Base-by-base conservation (phyloP, 2,797 vertebrate species). In the Pseudomugil tenellus region DNA sequence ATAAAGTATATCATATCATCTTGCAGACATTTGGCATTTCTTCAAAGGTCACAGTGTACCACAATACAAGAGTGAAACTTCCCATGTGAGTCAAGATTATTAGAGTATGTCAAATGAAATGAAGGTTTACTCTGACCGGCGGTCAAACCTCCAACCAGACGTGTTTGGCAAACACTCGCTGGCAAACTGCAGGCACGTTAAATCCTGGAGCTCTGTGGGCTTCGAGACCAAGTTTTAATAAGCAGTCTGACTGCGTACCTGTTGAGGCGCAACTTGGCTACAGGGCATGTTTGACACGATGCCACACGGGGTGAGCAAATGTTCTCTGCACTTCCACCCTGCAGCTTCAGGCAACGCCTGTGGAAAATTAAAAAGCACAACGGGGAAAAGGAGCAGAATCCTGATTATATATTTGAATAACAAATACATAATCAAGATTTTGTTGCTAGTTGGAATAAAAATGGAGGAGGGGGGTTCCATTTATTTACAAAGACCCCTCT, bases 171-270 rank as follows among this genome's bases (percentile, higher is more conserved):
- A 67, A 63, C 41, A 14, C 54, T 71, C 58, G 6, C 48, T 54
- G 12, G 54, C 43, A 7, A 55, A 58, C 78, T 67, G 53, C 41
- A 35, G 74, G 56, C 64, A 1, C 1, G 0, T 55, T 37, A 39
- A 26, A 21, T 55, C 73, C 59, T 1, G 53, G 39, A 54, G 70
- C 68, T 69, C 7, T 49, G 67, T 19, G 34, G 80, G 74, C 74
- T 74, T 0, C 0, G 2, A 75, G 88, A 81, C 79, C 75, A 6
- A 29, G 32, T 79, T 88, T 85, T 87, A 89, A 88, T 89, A 73
- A 81, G 81, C 72, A 79, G 63, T 60, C 70, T 69, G 72, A 74
- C 67, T 29, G 76, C 49, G 77, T 21, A 72, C 64, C 74, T 78
- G 81, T 80, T 60, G 76, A 81, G 64, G 70, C 12, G 51, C 51